These are phyloP conservation scores for Athalia cordata DNA, from an alignment of 2,888 invertebrate species.

Conservation along the genomic window DNA sequence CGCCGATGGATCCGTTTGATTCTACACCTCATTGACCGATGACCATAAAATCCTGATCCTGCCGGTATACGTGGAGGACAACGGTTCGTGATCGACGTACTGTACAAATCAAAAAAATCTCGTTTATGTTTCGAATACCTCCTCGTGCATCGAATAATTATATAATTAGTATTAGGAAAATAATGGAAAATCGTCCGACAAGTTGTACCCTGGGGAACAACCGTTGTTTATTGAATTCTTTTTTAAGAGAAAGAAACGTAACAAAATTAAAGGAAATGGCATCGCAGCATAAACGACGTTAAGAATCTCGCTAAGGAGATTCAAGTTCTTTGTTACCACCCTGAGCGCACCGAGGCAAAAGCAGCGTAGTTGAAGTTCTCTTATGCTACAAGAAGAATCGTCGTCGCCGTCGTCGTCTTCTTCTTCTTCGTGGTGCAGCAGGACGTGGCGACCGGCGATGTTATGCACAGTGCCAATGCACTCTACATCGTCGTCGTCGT, in stretches of 20 bases:
- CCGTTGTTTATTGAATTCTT: background rate
- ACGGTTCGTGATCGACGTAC: too few species aligned
- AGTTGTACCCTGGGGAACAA: too few species aligned
- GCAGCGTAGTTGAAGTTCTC: background rate
- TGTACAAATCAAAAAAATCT: too few species aligned
- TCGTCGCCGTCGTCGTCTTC: background rate
- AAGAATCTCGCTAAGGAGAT: constrained; percentile 21
- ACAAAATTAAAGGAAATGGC: background rate
- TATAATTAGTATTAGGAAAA: too few species aligned
- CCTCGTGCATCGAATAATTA: too few species aligned
- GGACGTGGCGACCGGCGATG: constrained; percentile 51
- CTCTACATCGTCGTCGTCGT: constrained; percentile 61
- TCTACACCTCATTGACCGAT: background rate
- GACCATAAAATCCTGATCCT: too few species aligned
- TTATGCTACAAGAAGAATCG: background rate
- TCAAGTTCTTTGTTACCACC: constrained; percentile 35
- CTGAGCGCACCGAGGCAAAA: background rate
- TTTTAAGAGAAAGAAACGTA: background rate
- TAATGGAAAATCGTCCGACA: too few species aligned
- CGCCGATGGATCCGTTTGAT: constrained; percentile 31
- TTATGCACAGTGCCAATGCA: constrained; percentile 63
- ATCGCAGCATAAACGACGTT: background rate
- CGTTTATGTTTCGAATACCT: too few species aligned
- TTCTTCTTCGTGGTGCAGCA: background rate
- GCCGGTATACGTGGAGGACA: too few species aligned